phyloP scores from a whole-genome alignment of 2,113 vertebrate species.

The Tyto alba region DNA sequence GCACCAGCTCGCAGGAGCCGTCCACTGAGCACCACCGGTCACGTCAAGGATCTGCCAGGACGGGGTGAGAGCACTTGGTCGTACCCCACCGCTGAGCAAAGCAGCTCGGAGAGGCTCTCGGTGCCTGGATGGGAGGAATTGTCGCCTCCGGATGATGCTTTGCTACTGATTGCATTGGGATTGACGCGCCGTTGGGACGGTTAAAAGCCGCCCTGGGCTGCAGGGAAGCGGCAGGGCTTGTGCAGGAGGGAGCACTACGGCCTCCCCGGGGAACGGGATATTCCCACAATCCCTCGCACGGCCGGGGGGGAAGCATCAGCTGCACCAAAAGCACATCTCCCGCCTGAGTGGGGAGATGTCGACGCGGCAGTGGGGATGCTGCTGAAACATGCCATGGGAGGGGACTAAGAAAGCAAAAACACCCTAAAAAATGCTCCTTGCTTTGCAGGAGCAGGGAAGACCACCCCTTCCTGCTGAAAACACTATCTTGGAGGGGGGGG shows the following conservation, averaged over 20 bases:
- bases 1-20: not conserved
- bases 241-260: not conserved
- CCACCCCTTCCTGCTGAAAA: not conserved
- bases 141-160: not conserved
- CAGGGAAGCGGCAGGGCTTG: not conserved
- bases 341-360: not conserved
- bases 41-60: not conserved
- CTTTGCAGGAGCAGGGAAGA: not conserved
- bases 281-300: slow-evolving; percentile 37
- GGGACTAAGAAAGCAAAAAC: accelerated
- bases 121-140: accelerated
- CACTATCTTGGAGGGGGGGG: accelerated
- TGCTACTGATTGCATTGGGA: accelerated
- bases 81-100: accelerated
- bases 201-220: not conserved
- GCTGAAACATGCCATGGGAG: not conserved
- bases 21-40: accelerated
- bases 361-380: not conserved
- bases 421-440: accelerated
- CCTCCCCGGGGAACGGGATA: not conserved
- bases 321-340: not conserved
- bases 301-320: not conserved
- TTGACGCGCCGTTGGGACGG: not conserved
- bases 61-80: not conserved
- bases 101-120: not conserved